A percentile compares a stretch with the other conserved stretches of the same genome.
These are phyloP conservation scores for Molorchus minor DNA, from an alignment of 2,888 invertebrate genomes.

Conservation along the genomic window DNA sequence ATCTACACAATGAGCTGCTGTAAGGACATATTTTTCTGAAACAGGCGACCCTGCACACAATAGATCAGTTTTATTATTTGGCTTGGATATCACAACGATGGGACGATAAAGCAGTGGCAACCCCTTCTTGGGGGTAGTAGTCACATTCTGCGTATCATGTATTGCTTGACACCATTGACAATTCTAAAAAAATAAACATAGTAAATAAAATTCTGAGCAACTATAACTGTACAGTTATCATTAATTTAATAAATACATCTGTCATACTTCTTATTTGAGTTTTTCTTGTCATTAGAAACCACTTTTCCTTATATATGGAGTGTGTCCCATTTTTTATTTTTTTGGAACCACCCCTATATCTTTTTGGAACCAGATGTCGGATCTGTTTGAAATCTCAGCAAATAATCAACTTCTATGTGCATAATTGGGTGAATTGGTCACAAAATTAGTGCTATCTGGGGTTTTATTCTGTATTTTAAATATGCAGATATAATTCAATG, in stretches of 20 bases:
- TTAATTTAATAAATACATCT: background rate
- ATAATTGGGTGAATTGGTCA: too few species aligned
- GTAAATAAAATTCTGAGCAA: background rate
- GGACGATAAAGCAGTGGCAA: background rate
- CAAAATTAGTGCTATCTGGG: too few species aligned
- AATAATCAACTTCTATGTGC: too few species aligned
- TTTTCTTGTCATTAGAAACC: background rate
- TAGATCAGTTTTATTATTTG: background rate
- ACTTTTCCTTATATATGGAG: background rate
- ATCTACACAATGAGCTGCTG: slow-evolving; percentile 8
- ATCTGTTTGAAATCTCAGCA: too few species aligned
- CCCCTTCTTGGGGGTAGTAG: background rate
- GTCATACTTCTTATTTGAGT: background rate
- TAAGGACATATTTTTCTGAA: slow-evolving; percentile 1
- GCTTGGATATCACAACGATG: background rate
- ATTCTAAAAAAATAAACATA: background rate
- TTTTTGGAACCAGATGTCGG: too few species aligned
- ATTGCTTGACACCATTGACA: background rate
- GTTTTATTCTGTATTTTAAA: too few species aligned
- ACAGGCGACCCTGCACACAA: slow-evolving; percentile 6
- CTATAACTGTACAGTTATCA: too few species aligned
- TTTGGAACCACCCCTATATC: background rate
- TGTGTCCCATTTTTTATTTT: background rate
- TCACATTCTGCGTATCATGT: background rate
- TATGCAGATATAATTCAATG: too few species aligned